Evolutionary conservation across 2,888 invertebrate species (phyloP), one percentile per base, ranked within the genome.

Genomic region (Leptinotarsa peninsularis): DNA sequence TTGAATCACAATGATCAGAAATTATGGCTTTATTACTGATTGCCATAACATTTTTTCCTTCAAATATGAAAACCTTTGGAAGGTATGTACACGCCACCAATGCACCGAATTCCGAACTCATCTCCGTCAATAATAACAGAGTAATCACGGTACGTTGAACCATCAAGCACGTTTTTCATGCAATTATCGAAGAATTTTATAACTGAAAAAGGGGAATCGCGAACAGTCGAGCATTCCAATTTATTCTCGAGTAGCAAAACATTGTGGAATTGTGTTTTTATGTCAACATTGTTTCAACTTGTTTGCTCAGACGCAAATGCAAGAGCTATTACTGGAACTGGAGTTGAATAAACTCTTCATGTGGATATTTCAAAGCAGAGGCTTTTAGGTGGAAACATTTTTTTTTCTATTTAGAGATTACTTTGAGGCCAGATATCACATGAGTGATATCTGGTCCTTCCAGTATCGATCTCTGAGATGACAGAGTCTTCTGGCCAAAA

Each of bases 121-220:
- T 60, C 60, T 72, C 72, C 54, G 66, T 66, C 75, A 72, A 75
- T 75, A 75, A 75, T 72, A 72, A 66, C 72, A 72, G 66, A 66
- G 72, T 71, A 72, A 72, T 75, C 69, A 72, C 23, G 69, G 72
- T 60, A 17, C 75, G 75, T 75, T 75, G 75, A 75, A 75, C 75
- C 75, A 68, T 21, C 43, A 66, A 63, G 63, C 66, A 21, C 56
- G 73, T 72, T 75, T 75, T 75, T 75, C 70, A 75, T 75, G 68
- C 72, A 75, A 75, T 72, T 75, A 75, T 50, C 17, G 72, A 72
- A 72, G 75, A 75, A 75, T 75, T 75, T 75, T 72, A 75, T 75
- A 75, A 69, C 69, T 33, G 66, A 66, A 76, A 67, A 73, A 73
- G 66, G 43, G 67, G 66, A 72, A 73, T 76, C 63, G 75, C 75